Evolutionary conservation across 2,113 vertebrate genomes (phyloP).

Genomic region (Dolichotis patagonum): DNA sequence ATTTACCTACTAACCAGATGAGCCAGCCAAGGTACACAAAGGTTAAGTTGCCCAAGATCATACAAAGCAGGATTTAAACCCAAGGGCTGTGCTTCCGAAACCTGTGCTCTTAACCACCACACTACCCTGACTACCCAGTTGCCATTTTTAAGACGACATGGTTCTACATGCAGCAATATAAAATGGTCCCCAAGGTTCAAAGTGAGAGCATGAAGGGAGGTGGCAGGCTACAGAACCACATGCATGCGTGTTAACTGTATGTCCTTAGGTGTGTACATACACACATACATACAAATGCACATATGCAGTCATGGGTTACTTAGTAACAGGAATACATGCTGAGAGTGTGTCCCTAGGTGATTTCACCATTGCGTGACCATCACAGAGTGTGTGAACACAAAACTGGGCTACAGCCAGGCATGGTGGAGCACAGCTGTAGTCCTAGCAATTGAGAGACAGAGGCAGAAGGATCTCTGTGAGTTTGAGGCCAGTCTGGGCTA

Average conservation of each 20-base stretch:
- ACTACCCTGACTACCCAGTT: background rate
- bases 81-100: background rate
- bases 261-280: no score
- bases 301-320: background rate
- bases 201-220: background rate
- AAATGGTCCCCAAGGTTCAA: background rate
- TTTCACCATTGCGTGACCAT: background rate
- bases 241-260: background rate
- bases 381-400: background rate
- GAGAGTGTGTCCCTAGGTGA: background rate
- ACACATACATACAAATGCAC: background rate
- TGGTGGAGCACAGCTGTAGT: background rate
- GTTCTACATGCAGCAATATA: background rate
- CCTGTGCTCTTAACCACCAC: background rate
- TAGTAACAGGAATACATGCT: no score
- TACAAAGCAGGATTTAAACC: background rate
- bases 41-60: background rate
- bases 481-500: background rate
- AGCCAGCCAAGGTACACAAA: background rate
- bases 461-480: background rate
- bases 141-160: background rate
- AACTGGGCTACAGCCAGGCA: rapidly evolving
- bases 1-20: background rate
- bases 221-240: background rate
- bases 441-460: background rate